These are phyloP conservation scores for Ondatra zibethicus DNA, from an alignment of 2,113 vertebrate species.

Conservation along the genomic window DNA sequence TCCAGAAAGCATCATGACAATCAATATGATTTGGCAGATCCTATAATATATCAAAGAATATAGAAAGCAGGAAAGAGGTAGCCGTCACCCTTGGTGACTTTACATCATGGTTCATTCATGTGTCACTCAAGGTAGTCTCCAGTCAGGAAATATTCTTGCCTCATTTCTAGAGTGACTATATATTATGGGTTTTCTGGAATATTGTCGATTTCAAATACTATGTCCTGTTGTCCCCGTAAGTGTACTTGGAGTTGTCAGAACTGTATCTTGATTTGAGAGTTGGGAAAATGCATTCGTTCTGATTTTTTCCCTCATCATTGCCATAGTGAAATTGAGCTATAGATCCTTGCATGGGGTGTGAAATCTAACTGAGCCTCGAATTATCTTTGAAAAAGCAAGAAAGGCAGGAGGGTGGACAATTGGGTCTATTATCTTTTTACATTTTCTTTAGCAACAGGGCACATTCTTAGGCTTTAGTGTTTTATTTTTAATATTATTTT, in stretches of 20 bases:
- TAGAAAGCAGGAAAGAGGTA: conserved; percentile 49
- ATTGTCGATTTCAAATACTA: conserved; percentile 60
- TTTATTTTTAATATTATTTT: not conserved
- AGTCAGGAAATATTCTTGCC: conserved; percentile 13
- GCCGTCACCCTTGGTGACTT: conserved; percentile 21
- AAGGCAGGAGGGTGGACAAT: not conserved
- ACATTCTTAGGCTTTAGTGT: not conserved
- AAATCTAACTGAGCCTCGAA: not conserved
- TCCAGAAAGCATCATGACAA: conserved; percentile 66
- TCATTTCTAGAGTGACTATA: conserved; percentile 55
- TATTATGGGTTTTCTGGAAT: conserved; percentile 54
- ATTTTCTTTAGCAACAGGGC: not conserved
- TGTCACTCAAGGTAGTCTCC: conserved; percentile 57
- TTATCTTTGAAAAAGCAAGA: not conserved
- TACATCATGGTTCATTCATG: conserved; percentile 61
- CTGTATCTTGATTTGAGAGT: not conserved
- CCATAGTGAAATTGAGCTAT: not conserved
- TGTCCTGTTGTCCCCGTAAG: conserved; percentile 8
- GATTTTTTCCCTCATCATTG: not conserved
- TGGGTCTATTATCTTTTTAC: not conserved
- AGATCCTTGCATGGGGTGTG: not conserved
- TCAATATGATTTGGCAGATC: conserved; percentile 70
- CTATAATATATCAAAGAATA: conserved; percentile 73
- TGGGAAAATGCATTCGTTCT: conserved; percentile 40
- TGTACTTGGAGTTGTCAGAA: conserved; percentile 16